Conservation (phyloP, 2,888 invertebrate species). For the Eilema caniola region DNA sequence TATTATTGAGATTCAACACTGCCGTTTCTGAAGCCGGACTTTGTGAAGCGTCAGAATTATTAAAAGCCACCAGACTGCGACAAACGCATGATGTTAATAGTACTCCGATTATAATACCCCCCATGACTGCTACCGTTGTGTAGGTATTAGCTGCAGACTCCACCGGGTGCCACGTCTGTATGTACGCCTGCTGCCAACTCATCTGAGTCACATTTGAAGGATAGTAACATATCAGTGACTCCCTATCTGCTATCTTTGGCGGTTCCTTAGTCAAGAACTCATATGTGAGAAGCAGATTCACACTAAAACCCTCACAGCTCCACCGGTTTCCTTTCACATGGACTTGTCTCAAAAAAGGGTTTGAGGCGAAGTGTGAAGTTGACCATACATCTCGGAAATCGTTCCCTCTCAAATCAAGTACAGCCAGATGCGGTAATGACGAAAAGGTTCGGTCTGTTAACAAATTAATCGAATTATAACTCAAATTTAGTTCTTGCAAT, state of each 20-base stretch:
- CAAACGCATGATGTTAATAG: slow-evolving; percentile 86
- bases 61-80: slow-evolving; percentile 81
- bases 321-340: slow-evolving; percentile 91
- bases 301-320: slow-evolving; percentile 90
- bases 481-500: slow-evolving; percentile 87
- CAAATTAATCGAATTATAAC: slow-evolving; percentile 86
- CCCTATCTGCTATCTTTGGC: slow-evolving; percentile 75
- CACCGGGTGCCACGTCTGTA: slow-evolving; percentile 87
- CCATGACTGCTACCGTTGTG: slow-evolving; percentile 84
- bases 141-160: slow-evolving; percentile 76
- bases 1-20: slow-evolving; percentile 72
- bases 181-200: slow-evolving; percentile 90
- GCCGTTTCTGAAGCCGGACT: slow-evolving; percentile 74
- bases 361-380: slow-evolving; percentile 87
- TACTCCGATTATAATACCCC: slow-evolving; percentile 85
- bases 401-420: slow-evolving; percentile 90
- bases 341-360: slow-evolving; percentile 87
- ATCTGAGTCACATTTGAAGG: slow-evolving; percentile 89
- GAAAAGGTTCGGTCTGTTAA: slow-evolving; percentile 88
- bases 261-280: slow-evolving; percentile 87
- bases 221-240: slow-evolving; percentile 88
- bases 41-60: slow-evolving; percentile 66
- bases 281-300: slow-evolving; percentile 87
- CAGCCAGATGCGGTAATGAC: slow-evolving; percentile 88
- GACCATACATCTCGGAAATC: slow-evolving; percentile 89